A percentile compares a stretch with the other conserved stretches of the same genome.
Conservation (phyloP, 2,113 vertebrate species). For the Platichthys flesus region DNA sequence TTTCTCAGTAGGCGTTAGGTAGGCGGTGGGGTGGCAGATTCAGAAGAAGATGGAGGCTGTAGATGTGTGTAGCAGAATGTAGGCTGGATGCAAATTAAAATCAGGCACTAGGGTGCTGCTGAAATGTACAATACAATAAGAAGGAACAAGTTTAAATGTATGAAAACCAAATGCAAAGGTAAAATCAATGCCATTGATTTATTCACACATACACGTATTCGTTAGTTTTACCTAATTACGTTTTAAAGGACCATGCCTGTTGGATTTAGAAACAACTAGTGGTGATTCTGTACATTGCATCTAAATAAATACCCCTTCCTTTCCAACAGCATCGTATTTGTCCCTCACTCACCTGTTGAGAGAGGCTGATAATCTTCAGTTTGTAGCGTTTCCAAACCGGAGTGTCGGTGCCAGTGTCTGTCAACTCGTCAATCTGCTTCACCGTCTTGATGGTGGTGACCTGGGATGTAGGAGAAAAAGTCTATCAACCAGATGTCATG, state of each 20-base stretch:
- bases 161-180: background rate
- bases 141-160: background rate
- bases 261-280: too few species aligned
- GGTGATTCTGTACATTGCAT: too few species aligned
- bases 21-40: slow-evolving; percentile 14
- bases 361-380: slow-evolving; percentile 88
- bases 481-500: background rate
- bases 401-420: slow-evolving; percentile 91
- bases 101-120: slow-evolving; percentile 7
- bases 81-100: slow-evolving; percentile 39
- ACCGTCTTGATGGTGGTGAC: slow-evolving; percentile 98
- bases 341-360: slow-evolving; percentile 86
- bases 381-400: slow-evolving; percentile 93
- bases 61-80: slow-evolving; percentile 1
- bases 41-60: slow-evolving; percentile 24
- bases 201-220: background rate
- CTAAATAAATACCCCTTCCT: too few species aligned
- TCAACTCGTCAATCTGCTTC: slow-evolving; percentile 93
- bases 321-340: too few species aligned
- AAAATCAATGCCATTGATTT: background rate
- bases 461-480: slow-evolving; percentile 68
- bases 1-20: slow-evolving; percentile 9
- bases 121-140: background rate
- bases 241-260: too few species aligned
- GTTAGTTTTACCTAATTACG: too few species aligned